phyloP scores from a whole-genome alignment of 2,888 invertebrate genomes.

The Polydrusus cervinus region DNA sequence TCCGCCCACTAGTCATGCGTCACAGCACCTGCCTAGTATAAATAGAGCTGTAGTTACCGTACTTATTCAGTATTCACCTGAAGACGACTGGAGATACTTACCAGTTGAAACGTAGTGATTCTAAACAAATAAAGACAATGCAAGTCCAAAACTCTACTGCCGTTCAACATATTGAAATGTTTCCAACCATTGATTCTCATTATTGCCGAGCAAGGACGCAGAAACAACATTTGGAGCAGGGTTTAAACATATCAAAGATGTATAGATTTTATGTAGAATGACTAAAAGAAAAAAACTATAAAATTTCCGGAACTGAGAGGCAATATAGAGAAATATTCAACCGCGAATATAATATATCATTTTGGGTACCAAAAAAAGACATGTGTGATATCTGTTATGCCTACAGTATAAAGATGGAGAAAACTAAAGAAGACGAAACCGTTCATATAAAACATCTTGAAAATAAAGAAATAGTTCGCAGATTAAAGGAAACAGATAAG shows the following conservation, averaged over 20 bases:
- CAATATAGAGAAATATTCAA: conserved; percentile 28
- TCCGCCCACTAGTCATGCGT: no score
- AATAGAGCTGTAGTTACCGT: no score
- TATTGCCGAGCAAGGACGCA: conserved; percentile 5
- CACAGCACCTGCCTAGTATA: no score
- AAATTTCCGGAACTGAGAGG: no score
- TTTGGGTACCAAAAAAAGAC: conserved; percentile 42
- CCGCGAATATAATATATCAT: conserved; percentile 27
- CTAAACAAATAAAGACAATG: no score
- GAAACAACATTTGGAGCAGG: conserved; percentile 21
- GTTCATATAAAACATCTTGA: conserved; percentile 11
- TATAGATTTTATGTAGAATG: no score
- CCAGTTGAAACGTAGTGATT: no score
- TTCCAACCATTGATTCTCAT: conserved; percentile 12
- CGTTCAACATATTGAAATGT: conserved; percentile 29
- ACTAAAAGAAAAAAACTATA: no score
- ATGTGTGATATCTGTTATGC: conserved; percentile 25
- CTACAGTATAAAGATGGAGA: conserved; percentile 15
- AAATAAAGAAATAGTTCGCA: conserved; percentile 27
- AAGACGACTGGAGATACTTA: no score
- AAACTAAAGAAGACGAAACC: conserved; percentile 16
- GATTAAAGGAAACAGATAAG: conserved; percentile 25
- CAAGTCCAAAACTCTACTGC: no score
- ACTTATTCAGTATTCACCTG: no score
- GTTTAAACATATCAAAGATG: not conserved